phyloP scores from a whole-genome alignment of 2,888 invertebrate genomes.

The Tipula confusa region DNA sequence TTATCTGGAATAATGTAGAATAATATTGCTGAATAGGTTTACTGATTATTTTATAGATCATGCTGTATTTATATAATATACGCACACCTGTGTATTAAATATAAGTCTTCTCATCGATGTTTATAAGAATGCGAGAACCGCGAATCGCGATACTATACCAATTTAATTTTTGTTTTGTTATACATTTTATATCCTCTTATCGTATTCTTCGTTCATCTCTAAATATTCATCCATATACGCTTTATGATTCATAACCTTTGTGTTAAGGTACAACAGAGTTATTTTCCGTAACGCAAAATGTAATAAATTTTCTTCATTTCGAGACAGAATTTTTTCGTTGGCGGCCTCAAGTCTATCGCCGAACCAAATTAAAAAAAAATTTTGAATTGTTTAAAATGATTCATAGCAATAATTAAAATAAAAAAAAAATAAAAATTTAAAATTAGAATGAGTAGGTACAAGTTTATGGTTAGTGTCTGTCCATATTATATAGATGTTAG shows the following conservation, averaged over 20 bases:
- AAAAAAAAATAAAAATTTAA: too few species aligned
- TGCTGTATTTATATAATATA: not conserved
- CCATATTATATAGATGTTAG: too few species aligned
- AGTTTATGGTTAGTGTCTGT: too few species aligned
- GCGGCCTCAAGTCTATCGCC: not conserved
- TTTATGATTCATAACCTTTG: not conserved
- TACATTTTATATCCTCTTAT: too few species aligned
- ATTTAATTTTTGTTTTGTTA: not conserved
- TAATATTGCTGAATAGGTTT: too few species aligned
- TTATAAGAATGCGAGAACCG: not conserved
- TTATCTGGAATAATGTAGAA: too few species aligned
- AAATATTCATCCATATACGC: too few species aligned
- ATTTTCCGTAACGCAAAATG: not conserved
- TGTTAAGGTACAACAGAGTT: not conserved
- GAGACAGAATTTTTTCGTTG: not conserved
- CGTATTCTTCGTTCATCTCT: not conserved
- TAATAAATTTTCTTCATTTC: not conserved
- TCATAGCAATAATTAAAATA: not conserved
- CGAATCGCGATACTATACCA: not conserved
- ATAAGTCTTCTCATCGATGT: not conserved
- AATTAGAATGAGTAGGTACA: not conserved
- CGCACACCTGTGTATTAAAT: not conserved
- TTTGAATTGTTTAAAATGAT: not conserved
- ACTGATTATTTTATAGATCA: too few species aligned
- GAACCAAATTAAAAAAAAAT: not conserved